phyloP scores from a whole-genome alignment of 2,888 invertebrate species.

The Sisyra nigra region DNA sequence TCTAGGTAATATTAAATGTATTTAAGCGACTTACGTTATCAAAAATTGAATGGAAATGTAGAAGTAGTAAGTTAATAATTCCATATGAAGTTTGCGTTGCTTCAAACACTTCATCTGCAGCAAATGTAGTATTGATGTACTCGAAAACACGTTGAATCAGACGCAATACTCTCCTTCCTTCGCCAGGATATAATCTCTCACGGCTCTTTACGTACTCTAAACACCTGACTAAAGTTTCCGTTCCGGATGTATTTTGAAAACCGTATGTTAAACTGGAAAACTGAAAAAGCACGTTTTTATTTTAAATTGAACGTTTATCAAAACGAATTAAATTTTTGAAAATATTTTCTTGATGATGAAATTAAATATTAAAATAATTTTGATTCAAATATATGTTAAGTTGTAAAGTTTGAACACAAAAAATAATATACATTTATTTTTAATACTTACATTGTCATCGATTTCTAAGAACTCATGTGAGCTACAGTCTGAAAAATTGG shows the following conservation, averaged over 20 bases:
- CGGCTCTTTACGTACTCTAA: constrained; percentile 34
- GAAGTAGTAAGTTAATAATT: constrained; percentile 48
- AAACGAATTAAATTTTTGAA: too few relatives aligned
- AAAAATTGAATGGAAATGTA: constrained; percentile 47
- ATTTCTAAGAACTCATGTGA: constrained; percentile 44
- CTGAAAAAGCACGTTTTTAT: constrained; percentile 20
- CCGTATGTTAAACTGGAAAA: constrained; percentile 40
- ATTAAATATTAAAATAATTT: too few relatives aligned
- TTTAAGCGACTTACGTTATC: constrained; percentile 48
- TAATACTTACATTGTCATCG: constrained; percentile 39
- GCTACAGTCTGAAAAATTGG: constrained; percentile 61
- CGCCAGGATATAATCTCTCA: constrained; percentile 41
- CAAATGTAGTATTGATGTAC: constrained; percentile 30
- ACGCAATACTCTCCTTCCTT: constrained; percentile 42
- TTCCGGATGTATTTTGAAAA: constrained; percentile 42
- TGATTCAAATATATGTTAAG: too few relatives aligned
- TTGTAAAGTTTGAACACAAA: neutral
- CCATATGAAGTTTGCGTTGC: constrained; percentile 38
- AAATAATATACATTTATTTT: neutral
- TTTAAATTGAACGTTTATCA: too few relatives aligned
- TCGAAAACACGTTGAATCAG: constrained; percentile 39
- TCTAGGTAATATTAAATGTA: constrained; percentile 1
- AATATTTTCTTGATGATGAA: too few relatives aligned
- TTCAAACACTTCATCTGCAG: constrained; percentile 30
- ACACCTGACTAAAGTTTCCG: constrained; percentile 36